These are phyloP conservation scores for Diogma glabrata DNA, from an alignment of 2,888 invertebrate genomes.

Conservation along the genomic window DNA sequence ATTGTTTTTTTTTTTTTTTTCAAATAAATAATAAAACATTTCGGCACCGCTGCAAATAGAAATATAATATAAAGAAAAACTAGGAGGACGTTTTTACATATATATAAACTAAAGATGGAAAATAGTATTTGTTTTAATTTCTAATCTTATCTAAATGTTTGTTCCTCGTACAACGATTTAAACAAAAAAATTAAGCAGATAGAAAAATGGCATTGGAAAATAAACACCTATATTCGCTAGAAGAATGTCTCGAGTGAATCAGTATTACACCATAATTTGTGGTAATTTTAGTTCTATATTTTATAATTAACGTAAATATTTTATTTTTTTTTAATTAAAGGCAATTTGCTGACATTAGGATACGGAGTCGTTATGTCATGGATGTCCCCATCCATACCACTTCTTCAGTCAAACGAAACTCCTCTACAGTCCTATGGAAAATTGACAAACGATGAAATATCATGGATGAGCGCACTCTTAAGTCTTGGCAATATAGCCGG, in stretches of 20 bases:
- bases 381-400: slow-evolving; percentile 30
- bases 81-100: too few species aligned
- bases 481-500: slow-evolving; percentile 13
- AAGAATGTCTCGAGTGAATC: background rate
- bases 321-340: slow-evolving; percentile 16
- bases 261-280: background rate
- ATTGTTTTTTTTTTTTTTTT: too few species aligned
- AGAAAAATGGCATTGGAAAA: too few species aligned
- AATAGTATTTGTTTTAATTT: too few species aligned
- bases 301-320: too few species aligned
- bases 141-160: too few species aligned
- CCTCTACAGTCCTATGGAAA: slow-evolving; percentile 29
- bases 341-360: slow-evolving; percentile 28
- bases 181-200: slow-evolving; percentile 5
- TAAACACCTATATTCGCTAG: background rate
- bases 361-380: slow-evolving; percentile 32
- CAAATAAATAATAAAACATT: too few species aligned
- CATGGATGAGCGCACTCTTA: slow-evolving; percentile 31
- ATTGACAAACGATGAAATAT: slow-evolving; percentile 26
- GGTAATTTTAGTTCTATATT: too few species aligned
- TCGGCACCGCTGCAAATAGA: too few species aligned
- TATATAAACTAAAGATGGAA: too few species aligned
- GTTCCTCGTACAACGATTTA: too few species aligned
- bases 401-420: slow-evolving; percentile 25
- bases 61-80: too few species aligned